Evolutionary conservation across 2,888 invertebrate species (phyloP).

Genomic region (Lasius fuliginosus): DNA sequence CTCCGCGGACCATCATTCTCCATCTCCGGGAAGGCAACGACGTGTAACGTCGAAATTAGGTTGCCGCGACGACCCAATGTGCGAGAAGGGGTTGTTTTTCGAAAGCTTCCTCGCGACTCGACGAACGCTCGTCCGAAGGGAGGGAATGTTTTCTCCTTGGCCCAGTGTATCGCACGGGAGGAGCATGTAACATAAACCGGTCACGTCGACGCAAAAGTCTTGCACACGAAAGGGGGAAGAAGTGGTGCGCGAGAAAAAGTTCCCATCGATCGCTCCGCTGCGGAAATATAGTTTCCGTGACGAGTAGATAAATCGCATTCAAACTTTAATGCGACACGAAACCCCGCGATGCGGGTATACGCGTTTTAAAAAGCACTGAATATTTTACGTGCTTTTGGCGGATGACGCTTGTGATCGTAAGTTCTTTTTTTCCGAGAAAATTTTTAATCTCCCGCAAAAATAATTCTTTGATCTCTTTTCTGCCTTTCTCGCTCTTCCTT

Average conservation of each 20-base stretch:
- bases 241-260: slow-evolving; percentile 1
- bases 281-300: slow-evolving; percentile 33
- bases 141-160: slow-evolving; percentile 41
- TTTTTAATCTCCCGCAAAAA: slow-evolving; percentile 2
- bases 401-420: not conserved
- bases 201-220: slow-evolving; percentile 35
- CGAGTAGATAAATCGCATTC: slow-evolving; percentile 24
- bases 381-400: slow-evolving; percentile 19
- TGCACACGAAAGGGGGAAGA: slow-evolving; percentile 8
- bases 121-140: not conserved
- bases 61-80: not conserved
- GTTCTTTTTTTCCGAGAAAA: not conserved
- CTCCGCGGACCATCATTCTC: slow-evolving; percentile 7
- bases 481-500: not conserved
- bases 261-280: slow-evolving; percentile 24
- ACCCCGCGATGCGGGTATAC: not conserved
- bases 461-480: not conserved
- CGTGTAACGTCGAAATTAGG: slow-evolving; percentile 51
- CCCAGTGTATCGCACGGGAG: slow-evolving; percentile 22
- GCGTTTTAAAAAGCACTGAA: slow-evolving; percentile 29
- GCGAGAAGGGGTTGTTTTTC: slow-evolving; percentile 39
- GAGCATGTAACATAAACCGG: slow-evolving; percentile 32
- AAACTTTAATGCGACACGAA: slow-evolving; percentile 18
- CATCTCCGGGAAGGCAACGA: slow-evolving; percentile 28
- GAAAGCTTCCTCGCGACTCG: not conserved